Evolutionary conservation across 2,113 vertebrate species (phyloP).

Genomic region (Vulpes ferrilata): DNA sequence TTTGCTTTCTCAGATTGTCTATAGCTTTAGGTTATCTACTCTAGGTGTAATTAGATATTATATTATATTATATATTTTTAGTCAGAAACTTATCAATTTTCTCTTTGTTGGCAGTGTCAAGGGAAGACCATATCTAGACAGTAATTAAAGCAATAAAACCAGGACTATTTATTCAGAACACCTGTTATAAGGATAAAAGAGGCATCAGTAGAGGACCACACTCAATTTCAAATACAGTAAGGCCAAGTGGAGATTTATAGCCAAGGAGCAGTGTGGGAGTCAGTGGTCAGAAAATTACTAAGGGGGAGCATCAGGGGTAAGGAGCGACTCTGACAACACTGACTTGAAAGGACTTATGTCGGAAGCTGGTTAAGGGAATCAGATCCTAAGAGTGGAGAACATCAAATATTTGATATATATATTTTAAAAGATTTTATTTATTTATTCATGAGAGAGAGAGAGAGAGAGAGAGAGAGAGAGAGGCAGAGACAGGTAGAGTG

Average conservation of each 20-base stretch:
- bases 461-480: too few species aligned
- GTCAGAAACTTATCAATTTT: not conserved
- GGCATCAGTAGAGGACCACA: not conserved
- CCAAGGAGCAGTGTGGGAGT: not conserved
- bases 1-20: not conserved
- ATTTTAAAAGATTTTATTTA: too few species aligned
- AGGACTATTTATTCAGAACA: not conserved
- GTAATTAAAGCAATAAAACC: not conserved
- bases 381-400: not conserved
- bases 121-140: too few species aligned
- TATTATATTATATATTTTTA: not conserved
- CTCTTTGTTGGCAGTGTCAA: not conserved
- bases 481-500: too few species aligned
- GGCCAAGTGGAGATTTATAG: not conserved
- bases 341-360: not conserved
- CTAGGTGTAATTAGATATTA: not conserved
- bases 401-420: not conserved
- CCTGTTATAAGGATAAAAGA: not conserved
- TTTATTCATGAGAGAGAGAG: too few species aligned
- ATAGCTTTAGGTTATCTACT: not conserved
- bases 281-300: not conserved
- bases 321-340: not conserved
- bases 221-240: not conserved
- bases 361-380: not conserved
- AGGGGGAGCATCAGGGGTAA: not conserved